phyloP scores from a whole-genome alignment of 2,113 vertebrate species.

The Gavia stellata region DNA sequence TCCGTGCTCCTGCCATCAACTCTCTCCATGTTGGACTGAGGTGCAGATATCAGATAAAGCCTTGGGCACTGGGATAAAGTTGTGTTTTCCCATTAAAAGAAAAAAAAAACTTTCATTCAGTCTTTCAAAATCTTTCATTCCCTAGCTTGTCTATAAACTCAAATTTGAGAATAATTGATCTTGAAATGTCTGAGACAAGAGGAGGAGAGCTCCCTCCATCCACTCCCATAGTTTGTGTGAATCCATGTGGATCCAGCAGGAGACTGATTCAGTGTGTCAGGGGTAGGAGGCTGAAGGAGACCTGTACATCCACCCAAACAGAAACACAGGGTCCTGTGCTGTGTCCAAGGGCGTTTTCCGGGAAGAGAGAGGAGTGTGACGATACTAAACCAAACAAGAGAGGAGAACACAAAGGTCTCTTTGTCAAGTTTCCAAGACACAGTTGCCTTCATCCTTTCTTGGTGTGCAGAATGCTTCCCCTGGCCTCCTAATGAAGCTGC shows the following conservation, averaged over 20 bases:
- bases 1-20: not conserved
- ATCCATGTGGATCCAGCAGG: constrained; percentile 33
- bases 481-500: constrained; percentile 28
- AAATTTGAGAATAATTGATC: constrained; percentile 40
- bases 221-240: constrained; percentile 34
- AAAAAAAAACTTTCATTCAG: not conserved
- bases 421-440: constrained; percentile 43
- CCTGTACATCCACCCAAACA: not conserved
- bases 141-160: not conserved
- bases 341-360: not conserved
- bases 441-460: constrained; percentile 44
- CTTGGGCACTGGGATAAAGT: not conserved
- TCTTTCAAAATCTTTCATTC: not conserved
- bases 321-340: constrained; percentile 11
- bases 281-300: not conserved
- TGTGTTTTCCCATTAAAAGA: not conserved
- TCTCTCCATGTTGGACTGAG: not conserved
- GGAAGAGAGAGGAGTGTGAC: constrained; percentile 5
- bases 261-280: constrained; percentile 30
- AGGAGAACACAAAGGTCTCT: constrained; percentile 37
- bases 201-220: not conserved
- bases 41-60: not conserved
- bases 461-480: constrained; percentile 4
- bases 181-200: constrained; percentile 29
- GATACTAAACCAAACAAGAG: not conserved